Evolutionary conservation across 2,797 vertebrate species (phyloP).

Genomic region (Phrynocephalus guinanensis): DNA sequence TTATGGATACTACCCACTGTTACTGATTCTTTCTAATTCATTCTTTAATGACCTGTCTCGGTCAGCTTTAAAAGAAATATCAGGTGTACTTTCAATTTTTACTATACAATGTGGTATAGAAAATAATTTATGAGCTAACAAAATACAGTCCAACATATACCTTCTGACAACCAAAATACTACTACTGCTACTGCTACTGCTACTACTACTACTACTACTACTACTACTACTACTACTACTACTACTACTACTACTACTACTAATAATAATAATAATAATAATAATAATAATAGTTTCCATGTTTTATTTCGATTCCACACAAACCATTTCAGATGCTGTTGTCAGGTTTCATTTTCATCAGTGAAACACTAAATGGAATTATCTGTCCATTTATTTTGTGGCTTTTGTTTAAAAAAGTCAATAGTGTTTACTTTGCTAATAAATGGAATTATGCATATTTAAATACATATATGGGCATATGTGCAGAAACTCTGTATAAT

Average conservation of each 20-base stretch:
- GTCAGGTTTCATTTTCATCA: neutral
- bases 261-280: too few relatives aligned
- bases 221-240: too few relatives aligned
- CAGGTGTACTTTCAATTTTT: neutral
- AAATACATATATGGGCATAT: neutral
- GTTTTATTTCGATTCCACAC: too few relatives aligned
- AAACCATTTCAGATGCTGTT: too few relatives aligned
- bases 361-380: neutral
- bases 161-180: too few relatives aligned
- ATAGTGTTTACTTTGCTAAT: neutral
- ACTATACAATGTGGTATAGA: neutral
- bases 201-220: too few relatives aligned
- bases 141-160: too few relatives aligned
- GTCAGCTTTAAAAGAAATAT: neutral
- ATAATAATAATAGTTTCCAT: too few relatives aligned
- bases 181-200: too few relatives aligned
- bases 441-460: neutral
- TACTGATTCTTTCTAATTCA: neutral
- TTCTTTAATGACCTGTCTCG: neutral
- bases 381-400: neutral
- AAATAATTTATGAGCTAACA: neutral
- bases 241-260: too few relatives aligned
- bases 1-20: neutral
- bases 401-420: neutral
- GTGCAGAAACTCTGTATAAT: neutral